Percentiles rank a stretch among this genome's conserved stretches.
These are phyloP conservation scores for Ceraclea dissimilis DNA, from an alignment of 2,888 invertebrate species.

Conservation along the genomic window DNA sequence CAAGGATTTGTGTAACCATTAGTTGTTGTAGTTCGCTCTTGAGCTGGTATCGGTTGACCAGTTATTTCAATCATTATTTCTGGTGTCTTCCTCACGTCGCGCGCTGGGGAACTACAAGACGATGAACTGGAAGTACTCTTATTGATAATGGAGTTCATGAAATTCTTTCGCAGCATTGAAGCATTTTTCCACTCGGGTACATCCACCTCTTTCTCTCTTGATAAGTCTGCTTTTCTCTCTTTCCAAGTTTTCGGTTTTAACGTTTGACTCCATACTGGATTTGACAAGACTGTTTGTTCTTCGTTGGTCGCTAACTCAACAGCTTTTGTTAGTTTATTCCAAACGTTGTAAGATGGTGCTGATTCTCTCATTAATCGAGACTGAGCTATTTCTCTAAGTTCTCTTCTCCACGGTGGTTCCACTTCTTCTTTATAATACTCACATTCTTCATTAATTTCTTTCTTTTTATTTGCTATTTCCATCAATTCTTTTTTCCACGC, in stretches of 20 bases:
- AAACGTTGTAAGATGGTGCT: constrained; percentile 28
- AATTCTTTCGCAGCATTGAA: constrained; percentile 9
- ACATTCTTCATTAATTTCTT: constrained; percentile 42
- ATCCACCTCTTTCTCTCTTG: constrained; percentile 31
- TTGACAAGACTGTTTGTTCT: constrained; percentile 33
- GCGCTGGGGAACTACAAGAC: constrained; percentile 8
- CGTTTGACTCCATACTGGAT: constrained; percentile 43
- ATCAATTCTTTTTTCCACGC: constrained; percentile 27
- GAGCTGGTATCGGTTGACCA: constrained; percentile 35
- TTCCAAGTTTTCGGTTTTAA: constrained; percentile 41
- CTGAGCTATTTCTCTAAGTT: constrained; percentile 44
- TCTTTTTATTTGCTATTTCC: constrained; percentile 32
- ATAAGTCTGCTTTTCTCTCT: constrained; percentile 44
- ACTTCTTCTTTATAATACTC: constrained; percentile 38
- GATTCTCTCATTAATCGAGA: constrained; percentile 24
- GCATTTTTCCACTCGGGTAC: constrained; percentile 41
- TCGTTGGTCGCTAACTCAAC: constrained; percentile 3
- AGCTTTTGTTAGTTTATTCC: constrained; percentile 30
- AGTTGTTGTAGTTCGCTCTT: constrained; percentile 6
- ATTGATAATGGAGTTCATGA: constrained; percentile 18
- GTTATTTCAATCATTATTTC: constrained; percentile 25
- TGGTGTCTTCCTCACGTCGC: constrained; percentile 20
- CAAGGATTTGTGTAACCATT: constrained; percentile 34
- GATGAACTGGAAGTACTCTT: constrained; percentile 15
- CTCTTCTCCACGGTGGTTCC: constrained; percentile 46